A percentile compares a stretch with the other conserved stretches of the same genome.
Conservation (phyloP, 2,113 vertebrate species). For the Corydoras maculifer region DNA sequence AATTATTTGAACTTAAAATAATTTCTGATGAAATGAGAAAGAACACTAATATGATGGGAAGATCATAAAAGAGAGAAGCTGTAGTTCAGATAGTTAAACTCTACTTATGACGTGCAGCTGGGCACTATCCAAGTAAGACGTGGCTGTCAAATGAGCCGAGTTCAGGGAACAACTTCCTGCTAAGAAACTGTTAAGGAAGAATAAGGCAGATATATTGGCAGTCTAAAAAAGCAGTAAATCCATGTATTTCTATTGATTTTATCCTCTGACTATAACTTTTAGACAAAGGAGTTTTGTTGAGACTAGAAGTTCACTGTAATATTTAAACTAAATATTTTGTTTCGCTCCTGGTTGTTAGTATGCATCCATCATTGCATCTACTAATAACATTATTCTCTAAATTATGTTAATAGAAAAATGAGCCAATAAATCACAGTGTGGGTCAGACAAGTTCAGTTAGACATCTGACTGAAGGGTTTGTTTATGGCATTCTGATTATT, state of each 20-base stretch:
- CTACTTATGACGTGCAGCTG: background rate
- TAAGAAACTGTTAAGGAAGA: slow-evolving; percentile 1
- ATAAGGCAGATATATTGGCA: slow-evolving; percentile 1
- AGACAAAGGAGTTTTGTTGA: slow-evolving; percentile 4
- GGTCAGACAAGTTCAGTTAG: background rate
- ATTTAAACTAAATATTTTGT: background rate
- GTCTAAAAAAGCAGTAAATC: slow-evolving; percentile 9
- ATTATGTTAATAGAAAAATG: no score
- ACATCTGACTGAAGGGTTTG: slow-evolving; percentile 27
- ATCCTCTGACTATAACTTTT: slow-evolving; percentile 6
- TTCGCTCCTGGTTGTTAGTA: background rate
- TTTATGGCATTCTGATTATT: slow-evolving; percentile 13
- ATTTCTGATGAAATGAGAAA: no score
- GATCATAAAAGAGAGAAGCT: slow-evolving; percentile 6
- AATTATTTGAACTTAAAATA: background rate
- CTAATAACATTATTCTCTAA: no score
- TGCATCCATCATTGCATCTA: background rate
- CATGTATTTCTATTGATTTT: slow-evolving; percentile 10
- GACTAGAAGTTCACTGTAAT: slow-evolving; percentile 15
- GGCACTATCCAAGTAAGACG: no score
- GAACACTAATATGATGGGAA: background rate
- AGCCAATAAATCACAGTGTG: background rate
- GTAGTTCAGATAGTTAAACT: slow-evolving; percentile 22
- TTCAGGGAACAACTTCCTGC: no score
- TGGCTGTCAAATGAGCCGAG: no score